Evolutionary conservation across 2,797 vertebrate species (phyloP).

Genomic region (Hypotaenidia okinawae): DNA sequence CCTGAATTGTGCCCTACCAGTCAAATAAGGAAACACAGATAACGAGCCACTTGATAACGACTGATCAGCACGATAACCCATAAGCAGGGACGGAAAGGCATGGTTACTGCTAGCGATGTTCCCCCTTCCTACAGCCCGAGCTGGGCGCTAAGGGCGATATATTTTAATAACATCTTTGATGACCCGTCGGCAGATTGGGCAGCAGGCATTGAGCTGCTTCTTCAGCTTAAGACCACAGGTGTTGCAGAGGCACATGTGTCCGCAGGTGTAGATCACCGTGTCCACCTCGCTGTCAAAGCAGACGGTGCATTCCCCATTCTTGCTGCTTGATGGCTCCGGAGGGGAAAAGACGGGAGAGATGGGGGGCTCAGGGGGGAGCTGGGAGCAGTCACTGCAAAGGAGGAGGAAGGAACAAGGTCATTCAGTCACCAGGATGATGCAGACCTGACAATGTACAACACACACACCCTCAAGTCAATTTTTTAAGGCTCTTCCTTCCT

Average conservation of each 20-base stretch:
- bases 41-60: slow-evolving; percentile 71
- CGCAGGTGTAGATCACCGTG: slow-evolving; percentile 98
- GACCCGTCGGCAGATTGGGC: slow-evolving; percentile 94
- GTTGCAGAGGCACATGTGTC: slow-evolving; percentile 98
- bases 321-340: slow-evolving; percentile 83
- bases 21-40: slow-evolving; percentile 69
- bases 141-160: slow-evolving; percentile 88
- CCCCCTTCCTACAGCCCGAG: slow-evolving; percentile 27
- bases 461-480: neutral
- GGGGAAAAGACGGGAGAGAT: slow-evolving; percentile 85
- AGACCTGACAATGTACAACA: neutral
- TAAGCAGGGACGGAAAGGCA: slow-evolving; percentile 71
- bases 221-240: slow-evolving; percentile 95
- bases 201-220: slow-evolving; percentile 94
- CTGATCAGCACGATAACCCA: slow-evolving; percentile 74
- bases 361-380: slow-evolving; percentile 94
- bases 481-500: neutral
- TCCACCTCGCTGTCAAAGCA: slow-evolving; percentile 98
- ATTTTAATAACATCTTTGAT: slow-evolving; percentile 99
- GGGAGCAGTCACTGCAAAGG: slow-evolving; percentile 90
- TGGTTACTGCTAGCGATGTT: slow-evolving; percentile 61
- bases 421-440: neutral
- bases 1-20: slow-evolving; percentile 69
- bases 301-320: slow-evolving; percentile 93
- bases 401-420: neutral